These are phyloP conservation scores for Nicator chloris DNA, from an alignment of 2,113 vertebrate genomes.

Conservation along the genomic window DNA sequence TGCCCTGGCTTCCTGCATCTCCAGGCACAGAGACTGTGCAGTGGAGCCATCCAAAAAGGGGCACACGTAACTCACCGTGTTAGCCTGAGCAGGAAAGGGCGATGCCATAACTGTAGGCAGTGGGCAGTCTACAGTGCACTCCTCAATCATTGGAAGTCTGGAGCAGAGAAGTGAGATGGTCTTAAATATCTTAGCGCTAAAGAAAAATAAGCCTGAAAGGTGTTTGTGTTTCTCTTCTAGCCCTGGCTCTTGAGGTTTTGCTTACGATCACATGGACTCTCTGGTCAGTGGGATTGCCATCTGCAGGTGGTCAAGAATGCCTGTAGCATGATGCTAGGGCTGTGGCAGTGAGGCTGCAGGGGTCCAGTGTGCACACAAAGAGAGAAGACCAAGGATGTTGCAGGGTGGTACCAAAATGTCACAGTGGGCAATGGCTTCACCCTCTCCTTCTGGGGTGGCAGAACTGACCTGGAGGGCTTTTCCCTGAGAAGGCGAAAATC, in stretches of 20 bases:
- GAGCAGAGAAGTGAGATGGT: neutral
- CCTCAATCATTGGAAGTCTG: neutral
- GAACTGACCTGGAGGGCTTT: neutral
- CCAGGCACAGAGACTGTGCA: fast-evolving
- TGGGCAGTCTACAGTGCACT: neutral
- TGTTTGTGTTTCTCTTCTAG: neutral
- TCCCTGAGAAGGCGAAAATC: neutral
- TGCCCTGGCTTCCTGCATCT: neutral
- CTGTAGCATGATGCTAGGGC: neutral
- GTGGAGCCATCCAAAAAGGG: neutral
- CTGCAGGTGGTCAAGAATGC: neutral
- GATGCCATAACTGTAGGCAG: neutral
- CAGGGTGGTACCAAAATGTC: neutral
- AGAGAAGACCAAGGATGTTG: neutral
- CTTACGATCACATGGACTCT: fast-evolving
- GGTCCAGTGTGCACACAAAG: neutral
- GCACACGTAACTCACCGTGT: fast-evolving
- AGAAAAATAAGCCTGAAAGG: neutral
- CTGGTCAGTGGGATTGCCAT: neutral
- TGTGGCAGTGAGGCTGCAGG: fast-evolving
- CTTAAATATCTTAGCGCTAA: neutral
- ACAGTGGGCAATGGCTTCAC: neutral
- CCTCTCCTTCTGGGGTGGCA: neutral
- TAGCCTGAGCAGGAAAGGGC: neutral
- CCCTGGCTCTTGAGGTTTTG: neutral